Percentiles rank a stretch among this genome's conserved stretches.
These are phyloP conservation scores for Pseudomyrmex flavicornis DNA, from an alignment of 1,140 invertebrate genomes.

Conservation along the genomic window DNA sequence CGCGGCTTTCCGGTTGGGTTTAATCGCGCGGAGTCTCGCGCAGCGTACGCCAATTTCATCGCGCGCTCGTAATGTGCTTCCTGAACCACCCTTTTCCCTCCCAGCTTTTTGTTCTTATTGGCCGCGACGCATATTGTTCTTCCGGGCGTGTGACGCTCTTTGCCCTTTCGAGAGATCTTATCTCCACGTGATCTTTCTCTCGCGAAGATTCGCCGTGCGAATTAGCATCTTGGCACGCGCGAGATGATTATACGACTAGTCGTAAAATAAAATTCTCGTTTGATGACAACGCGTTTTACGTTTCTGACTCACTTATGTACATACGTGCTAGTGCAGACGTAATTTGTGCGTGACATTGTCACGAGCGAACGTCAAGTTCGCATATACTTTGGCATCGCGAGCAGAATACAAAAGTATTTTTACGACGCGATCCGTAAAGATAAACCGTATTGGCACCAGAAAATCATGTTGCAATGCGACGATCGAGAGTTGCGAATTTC, in stretches of 20 bases:
- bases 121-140: neutral
- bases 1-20: conserved; percentile 18
- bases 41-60: conserved; percentile 16
- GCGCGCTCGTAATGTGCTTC: conserved; percentile 6
- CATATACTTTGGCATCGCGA: conserved; percentile 58
- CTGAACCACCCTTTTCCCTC: neutral
- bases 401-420: conserved; percentile 76
- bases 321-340: neutral
- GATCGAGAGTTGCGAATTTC: neutral
- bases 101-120: neutral
- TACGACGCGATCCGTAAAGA: conserved; percentile 67
- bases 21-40: conserved; percentile 11
- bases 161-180: neutral
- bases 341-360: neutral
- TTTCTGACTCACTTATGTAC: neutral
- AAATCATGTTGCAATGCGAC: conserved; percentile 62
- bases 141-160: neutral
- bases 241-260: neutral
- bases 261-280: neutral
- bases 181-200: neutral
- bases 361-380: neutral
- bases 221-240: neutral
- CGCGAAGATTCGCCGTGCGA: neutral
- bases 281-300: neutral
- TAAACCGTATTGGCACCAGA: conserved; percentile 45